Conservation (phyloP, 2,888 invertebrate species). For the Hypomecis atomaria region DNA sequence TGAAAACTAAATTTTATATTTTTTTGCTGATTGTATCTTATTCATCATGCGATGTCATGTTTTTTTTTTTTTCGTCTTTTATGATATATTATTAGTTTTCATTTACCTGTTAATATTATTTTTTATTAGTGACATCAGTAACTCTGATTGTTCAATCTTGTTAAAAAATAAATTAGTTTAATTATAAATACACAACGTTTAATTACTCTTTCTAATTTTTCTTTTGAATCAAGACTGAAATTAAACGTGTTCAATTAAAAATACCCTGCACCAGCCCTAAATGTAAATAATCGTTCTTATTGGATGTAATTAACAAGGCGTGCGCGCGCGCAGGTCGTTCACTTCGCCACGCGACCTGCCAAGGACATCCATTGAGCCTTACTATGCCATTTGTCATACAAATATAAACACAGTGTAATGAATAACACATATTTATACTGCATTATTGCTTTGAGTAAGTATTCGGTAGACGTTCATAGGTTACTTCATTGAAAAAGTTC, state of each 20-base stretch:
- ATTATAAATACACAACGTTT: neutral
- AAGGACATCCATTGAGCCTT: conserved; percentile 35
- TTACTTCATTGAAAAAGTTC: no score
- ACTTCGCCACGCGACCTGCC: conserved; percentile 48
- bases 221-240: neutral
- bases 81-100: no score
- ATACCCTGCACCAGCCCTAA: conserved; percentile 46
- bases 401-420: conserved; percentile 11
- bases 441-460: no score
- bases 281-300: conserved; percentile 53
- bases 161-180: no score
- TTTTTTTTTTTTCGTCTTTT: no score
- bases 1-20: no score
- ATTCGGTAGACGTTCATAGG: no score
- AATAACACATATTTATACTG: conserved; percentile 9
- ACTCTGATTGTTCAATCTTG: no score
- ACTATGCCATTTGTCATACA: conserved; percentile 26
- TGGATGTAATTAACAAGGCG: conserved; percentile 80
- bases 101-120: no score
- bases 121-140: no score
- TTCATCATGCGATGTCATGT: no score
- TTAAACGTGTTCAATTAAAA: conserved; percentile 50
- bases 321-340: conserved; percentile 56
- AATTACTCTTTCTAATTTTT: neutral
- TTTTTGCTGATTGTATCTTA: no score